These are phyloP conservation scores for Andricus quercusramuli DNA, from an alignment of 2,888 invertebrate genomes.

Conservation along the genomic window DNA sequence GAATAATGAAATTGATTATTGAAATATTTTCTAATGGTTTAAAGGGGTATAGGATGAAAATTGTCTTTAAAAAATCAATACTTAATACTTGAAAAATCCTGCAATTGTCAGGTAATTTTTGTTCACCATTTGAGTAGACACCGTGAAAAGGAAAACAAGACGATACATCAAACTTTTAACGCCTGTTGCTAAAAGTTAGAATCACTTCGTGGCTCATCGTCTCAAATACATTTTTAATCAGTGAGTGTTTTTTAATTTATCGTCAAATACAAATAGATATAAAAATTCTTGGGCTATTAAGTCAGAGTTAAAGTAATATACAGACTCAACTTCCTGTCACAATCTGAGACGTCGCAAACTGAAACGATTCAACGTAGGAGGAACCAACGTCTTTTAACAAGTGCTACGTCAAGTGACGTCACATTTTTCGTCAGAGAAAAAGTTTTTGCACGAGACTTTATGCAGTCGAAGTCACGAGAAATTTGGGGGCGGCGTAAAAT, in stretches of 20 bases:
- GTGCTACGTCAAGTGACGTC: conserved; percentile 22
- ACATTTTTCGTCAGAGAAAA: neutral
- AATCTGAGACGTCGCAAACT: neutral
- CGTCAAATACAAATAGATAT: neutral
- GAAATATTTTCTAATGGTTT: too few species aligned
- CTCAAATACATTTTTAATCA: neutral
- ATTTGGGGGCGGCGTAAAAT: neutral
- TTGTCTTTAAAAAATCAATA: too few species aligned
- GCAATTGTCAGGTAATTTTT: too few species aligned
- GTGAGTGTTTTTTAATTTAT: neutral
- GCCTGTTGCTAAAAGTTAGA: neutral
- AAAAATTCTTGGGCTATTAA: neutral
- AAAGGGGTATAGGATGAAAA: too few species aligned
- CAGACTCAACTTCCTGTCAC: conserved; percentile 6
- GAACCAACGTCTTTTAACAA: conserved; percentile 3
- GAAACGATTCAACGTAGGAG: conserved; percentile 3
- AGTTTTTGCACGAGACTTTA: neutral
- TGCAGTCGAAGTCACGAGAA: neutral
- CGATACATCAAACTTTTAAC: neutral
- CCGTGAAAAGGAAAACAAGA: neutral
- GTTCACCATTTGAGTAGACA: too few species aligned
- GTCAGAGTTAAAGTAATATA: neutral
- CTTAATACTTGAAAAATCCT: too few species aligned
- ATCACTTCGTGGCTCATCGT: neutral
- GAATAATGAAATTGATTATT: too few species aligned